Evolutionary conservation across 2,113 vertebrate genomes (phyloP).

Genomic region (Salminus brasiliensis): DNA sequence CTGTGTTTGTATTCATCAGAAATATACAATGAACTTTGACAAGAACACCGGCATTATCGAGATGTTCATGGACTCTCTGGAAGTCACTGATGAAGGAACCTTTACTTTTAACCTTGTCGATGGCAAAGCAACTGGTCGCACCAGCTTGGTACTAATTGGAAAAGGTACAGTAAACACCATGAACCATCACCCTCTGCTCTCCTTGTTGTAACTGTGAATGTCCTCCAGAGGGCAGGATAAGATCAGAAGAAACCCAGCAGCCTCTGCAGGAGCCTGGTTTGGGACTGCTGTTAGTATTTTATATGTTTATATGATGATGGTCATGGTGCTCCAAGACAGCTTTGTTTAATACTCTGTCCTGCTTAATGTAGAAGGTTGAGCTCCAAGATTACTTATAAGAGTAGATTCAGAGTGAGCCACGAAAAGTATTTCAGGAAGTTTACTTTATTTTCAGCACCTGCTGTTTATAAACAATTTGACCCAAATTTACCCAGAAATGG

Average conservation of each 20-base stretch:
- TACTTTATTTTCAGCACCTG: too few relatives aligned
- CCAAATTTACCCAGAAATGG: too few relatives aligned
- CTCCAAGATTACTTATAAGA: too few relatives aligned
- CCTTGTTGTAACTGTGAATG: constrained; percentile 47
- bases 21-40: constrained; percentile 94
- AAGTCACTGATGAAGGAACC: constrained; percentile 92
- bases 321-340: too few relatives aligned
- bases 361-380: too few relatives aligned
- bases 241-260: constrained; percentile 37
- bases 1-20: constrained; percentile 71
- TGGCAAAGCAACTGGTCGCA: constrained; percentile 92
- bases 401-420: too few relatives aligned
- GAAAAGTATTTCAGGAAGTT: too few relatives aligned
- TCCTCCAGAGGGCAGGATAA: constrained; percentile 72
- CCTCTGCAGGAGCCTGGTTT: background rate
- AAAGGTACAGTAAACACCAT: constrained; percentile 80
- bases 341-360: too few relatives aligned
- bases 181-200: background rate
- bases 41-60: constrained; percentile 88
- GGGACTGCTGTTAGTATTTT: background rate
- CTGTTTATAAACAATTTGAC: too few relatives aligned
- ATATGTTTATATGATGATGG: too few relatives aligned
- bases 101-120: constrained; percentile 96
- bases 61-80: constrained; percentile 95
- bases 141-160: constrained; percentile 94